Percentiles rank a stretch among this genome's conserved stretches.
Evolutionary conservation across 2,113 vertebrate genomes (phyloP).

Genomic region (Loxodonta africana): DNA sequence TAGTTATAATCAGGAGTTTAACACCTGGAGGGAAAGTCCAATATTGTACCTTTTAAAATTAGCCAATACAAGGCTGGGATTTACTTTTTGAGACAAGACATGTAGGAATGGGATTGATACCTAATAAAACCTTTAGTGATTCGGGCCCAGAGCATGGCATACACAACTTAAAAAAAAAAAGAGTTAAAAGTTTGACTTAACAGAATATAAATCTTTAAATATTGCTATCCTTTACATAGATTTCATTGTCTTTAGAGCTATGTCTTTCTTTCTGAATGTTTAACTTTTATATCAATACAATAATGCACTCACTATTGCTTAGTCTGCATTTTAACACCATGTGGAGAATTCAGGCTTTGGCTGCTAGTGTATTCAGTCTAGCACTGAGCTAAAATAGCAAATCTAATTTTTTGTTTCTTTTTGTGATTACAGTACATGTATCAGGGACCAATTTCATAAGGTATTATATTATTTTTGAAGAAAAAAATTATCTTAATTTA

Average conservation of each 20-base stretch:
- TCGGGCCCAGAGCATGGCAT: not conserved
- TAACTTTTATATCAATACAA: not conserved
- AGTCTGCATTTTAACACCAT: not conserved
- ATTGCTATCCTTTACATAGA: not conserved
- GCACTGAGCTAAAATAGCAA: slow-evolving; percentile 11
- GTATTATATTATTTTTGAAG: not conserved
- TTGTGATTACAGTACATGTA: not conserved
- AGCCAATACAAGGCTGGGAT: not conserved
- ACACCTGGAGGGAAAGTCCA: not conserved
- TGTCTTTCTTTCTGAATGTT: not conserved
- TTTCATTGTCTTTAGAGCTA: not conserved
- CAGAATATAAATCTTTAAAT: not conserved
- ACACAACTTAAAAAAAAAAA: not conserved
- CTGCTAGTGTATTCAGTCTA: not conserved
- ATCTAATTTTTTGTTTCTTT: not conserved
- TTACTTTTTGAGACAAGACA: not conserved
- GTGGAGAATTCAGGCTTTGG: not conserved
- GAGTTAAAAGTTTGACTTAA: not conserved
- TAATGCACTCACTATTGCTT: not conserved
- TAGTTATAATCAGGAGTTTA: not conserved
- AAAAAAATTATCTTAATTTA: slow-evolving; percentile 5
- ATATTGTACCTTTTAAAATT: not conserved
- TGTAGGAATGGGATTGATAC: not conserved
- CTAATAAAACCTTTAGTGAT: not conserved
- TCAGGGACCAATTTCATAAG: not conserved